Percentiles rank a stretch among this genome's conserved stretches.
phyloP scores from a whole-genome alignment of 2,888 invertebrate genomes.

The Lamellibrachia satsuma region DNA sequence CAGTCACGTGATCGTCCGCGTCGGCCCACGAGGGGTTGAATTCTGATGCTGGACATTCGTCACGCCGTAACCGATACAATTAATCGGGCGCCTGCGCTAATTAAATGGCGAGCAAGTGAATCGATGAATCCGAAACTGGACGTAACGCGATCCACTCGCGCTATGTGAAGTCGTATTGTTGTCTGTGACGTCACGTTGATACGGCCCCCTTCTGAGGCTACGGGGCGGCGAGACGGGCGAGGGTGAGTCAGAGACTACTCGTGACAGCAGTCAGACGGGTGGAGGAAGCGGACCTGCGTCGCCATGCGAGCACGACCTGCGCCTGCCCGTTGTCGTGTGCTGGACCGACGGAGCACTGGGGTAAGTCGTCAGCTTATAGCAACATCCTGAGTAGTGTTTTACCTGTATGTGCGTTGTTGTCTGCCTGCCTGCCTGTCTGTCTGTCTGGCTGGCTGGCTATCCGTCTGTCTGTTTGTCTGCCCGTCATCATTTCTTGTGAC shows the following conservation, averaged over 20 bases:
- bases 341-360: neutral
- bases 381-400: neutral
- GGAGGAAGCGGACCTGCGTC: neutral
- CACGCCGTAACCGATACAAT: neutral
- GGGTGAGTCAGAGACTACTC: neutral
- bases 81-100: neutral
- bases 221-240: neutral
- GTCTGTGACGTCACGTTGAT: neutral
- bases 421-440: neutral
- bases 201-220: neutral
- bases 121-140: neutral
- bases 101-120: constrained; percentile 1
- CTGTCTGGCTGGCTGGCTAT: neutral
- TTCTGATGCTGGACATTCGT: neutral
- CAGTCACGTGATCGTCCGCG: neutral
- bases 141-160: neutral
- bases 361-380: neutral
- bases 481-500: neutral
- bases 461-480: neutral
- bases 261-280: neutral
- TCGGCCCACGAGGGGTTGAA: neutral
- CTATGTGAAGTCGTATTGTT: neutral
- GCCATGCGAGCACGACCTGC: neutral
- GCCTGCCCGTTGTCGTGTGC: neutral
- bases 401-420: neutral